Evolutionary conservation across 2,113 vertebrate genomes (phyloP).

Genomic region (Ovibos moschatus): DNA sequence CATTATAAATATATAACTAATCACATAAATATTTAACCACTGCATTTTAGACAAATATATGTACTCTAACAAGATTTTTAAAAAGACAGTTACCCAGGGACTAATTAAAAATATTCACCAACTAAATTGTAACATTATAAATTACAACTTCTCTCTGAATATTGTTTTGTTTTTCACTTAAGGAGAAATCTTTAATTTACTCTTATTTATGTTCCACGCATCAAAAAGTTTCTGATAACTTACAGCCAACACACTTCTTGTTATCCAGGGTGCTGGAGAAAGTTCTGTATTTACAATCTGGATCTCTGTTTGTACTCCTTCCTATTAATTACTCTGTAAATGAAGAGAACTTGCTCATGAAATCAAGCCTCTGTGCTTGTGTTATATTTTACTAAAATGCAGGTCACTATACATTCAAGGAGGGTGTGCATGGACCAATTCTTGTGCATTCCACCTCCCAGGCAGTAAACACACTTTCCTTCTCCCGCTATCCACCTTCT

Average conservation of each 20-base stretch:
- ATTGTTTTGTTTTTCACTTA: background rate
- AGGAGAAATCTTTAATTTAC: conserved; percentile 9
- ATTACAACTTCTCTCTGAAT: conserved; percentile 5
- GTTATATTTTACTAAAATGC: background rate
- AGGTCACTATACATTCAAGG: background rate
- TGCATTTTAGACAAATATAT: conserved; percentile 37
- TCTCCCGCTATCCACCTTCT: background rate
- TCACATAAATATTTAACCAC: conserved; percentile 56
- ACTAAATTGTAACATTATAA: conserved; percentile 22
- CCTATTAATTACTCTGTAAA: background rate
- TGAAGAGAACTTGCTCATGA: background rate
- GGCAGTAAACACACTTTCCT: background rate
- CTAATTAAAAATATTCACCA: conserved; percentile 54
- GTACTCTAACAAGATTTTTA: background rate
- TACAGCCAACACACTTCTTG: background rate
- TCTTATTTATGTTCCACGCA: conserved; percentile 1
- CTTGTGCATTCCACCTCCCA: background rate
- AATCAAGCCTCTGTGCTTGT: background rate
- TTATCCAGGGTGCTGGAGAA: background rate
- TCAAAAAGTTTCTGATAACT: background rate
- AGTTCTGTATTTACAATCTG: background rate
- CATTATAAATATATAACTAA: conserved; percentile 47
- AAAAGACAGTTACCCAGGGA: conserved; percentile 32
- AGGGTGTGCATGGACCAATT: fast-evolving
- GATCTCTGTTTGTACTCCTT: background rate